Conservation (phyloP, 2,113 vertebrate genomes). For the Hyperopisus bebe region DNA sequence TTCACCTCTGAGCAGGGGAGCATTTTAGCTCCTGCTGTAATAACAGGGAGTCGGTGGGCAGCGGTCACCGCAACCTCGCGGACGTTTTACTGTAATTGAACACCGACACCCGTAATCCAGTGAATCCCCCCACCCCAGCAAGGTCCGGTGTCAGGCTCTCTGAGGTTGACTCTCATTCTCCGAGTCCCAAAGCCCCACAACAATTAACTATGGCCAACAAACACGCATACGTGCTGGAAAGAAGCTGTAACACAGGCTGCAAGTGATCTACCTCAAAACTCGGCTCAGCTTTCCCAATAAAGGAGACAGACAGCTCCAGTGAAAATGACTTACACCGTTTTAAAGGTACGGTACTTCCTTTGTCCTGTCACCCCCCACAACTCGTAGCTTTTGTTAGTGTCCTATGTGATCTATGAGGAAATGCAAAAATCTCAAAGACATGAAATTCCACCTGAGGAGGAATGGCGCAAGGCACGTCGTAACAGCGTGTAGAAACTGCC, state of each 20-base stretch:
- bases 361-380: neutral
- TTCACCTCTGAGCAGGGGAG: neutral
- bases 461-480: neutral
- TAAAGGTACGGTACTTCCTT: neutral
- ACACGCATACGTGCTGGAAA: neutral
- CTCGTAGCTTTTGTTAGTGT: neutral
- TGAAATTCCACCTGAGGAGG: neutral
- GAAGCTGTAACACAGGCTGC: neutral
- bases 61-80: neutral
- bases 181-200: neutral
- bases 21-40: neutral
- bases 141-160: neutral
- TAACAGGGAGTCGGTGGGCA: neutral
- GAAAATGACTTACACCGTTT: neutral
- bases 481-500: neutral
- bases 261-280: neutral
- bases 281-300: neutral
- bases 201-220: slow-evolving; percentile 12
- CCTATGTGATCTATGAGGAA: neutral
- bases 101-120: neutral
- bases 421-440: neutral
- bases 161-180: neutral
- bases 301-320: neutral
- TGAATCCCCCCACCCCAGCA: neutral
- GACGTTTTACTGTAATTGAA: slow-evolving; percentile 6